A percentile compares a stretch with the other conserved stretches of the same genome.
phyloP scores from a whole-genome alignment of 1,140 invertebrate species.

The Orchestia grillus region DNA sequence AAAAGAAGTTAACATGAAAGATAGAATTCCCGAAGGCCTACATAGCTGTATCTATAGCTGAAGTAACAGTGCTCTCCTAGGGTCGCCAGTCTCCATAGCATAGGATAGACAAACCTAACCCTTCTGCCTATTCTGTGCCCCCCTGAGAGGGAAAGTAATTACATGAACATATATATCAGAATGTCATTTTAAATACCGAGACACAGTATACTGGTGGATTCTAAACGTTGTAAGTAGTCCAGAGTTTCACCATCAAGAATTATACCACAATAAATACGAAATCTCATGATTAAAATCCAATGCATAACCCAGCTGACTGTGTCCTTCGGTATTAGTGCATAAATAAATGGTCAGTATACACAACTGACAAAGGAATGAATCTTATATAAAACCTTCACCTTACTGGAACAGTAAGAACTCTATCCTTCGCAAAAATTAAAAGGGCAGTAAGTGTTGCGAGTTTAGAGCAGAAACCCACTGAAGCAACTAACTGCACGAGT shows the following conservation, averaged over 20 bases:
- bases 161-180: no score
- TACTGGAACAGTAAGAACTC: not conserved
- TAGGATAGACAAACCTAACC: no score
- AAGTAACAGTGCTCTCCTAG: no score
- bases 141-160: no score
- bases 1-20: no score
- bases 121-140: no score
- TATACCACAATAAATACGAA: not conserved
- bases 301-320: not conserved
- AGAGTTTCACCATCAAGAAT: not conserved
- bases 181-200: not conserved
- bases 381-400: not conserved
- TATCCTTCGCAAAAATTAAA: not conserved
- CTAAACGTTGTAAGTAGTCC: not conserved
- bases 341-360: not conserved
- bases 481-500: not conserved
- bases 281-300: not conserved
- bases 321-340: not conserved
- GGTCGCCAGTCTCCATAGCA: no score
- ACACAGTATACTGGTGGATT: not conserved
- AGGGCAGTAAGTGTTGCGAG: not conserved
- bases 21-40: no score
- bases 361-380: not conserved
- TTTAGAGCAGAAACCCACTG: not conserved
- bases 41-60: no score